phyloP scores from a whole-genome alignment of 2,113 vertebrate species.

The Aythya baeri region DNA sequence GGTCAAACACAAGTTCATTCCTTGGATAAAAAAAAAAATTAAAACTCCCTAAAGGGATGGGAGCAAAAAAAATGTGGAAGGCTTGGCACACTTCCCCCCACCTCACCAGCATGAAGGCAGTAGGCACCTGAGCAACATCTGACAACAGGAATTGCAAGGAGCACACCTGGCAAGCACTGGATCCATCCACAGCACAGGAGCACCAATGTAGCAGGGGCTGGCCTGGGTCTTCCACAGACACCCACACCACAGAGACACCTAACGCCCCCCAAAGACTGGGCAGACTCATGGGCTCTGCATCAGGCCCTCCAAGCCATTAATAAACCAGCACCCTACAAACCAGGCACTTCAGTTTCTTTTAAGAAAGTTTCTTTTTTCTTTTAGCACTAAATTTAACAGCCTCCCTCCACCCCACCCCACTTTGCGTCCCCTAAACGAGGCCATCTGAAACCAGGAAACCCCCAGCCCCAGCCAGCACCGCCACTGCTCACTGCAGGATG shows the following conservation, averaged over 20 bases:
- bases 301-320: background rate
- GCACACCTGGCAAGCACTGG: rapidly evolving
- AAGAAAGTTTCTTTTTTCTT: background rate
- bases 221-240: background rate
- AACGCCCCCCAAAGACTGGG: background rate
- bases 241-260: background rate
- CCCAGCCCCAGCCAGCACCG: background rate
- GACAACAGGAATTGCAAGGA: background rate
- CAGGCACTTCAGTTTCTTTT: background rate
- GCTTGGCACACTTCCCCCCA: background rate
- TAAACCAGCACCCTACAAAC: background rate
- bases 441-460: background rate
- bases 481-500: background rate
- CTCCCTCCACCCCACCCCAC: background rate
- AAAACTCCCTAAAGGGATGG: background rate
- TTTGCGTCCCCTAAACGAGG: background rate
- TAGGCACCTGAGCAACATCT: background rate
- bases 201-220: rapidly evolving
- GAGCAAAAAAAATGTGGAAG: background rate
- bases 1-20: background rate
- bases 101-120: background rate
- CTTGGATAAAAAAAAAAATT: too few relatives aligned
- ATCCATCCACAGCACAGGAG: background rate
- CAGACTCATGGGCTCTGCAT: background rate
- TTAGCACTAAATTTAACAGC: constrained; percentile 16